Evolutionary conservation across 2,888 invertebrate species (phyloP).

Genomic region (Oasisia sp.): DNA sequence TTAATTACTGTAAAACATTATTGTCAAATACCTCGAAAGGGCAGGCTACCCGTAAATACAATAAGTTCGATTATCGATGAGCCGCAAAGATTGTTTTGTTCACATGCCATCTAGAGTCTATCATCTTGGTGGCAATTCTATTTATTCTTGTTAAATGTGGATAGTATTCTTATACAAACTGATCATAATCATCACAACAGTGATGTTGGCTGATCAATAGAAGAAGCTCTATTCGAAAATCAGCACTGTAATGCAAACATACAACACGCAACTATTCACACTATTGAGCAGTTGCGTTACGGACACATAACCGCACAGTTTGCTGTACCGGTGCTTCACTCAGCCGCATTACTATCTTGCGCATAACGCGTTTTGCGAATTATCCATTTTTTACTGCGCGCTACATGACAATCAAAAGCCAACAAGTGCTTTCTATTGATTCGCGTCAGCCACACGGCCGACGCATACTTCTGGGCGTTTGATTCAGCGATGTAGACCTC

Average conservation of each 20-base stretch:
- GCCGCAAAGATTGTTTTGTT: too few species aligned
- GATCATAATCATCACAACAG: too few species aligned
- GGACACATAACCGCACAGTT: background rate
- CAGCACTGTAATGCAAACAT: background rate
- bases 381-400: background rate
- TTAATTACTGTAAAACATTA: too few species aligned
- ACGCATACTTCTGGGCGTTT: background rate
- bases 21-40: too few species aligned
- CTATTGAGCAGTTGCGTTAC: background rate
- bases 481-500: background rate
- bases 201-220: too few species aligned
- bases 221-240: background rate
- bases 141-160: too few species aligned
- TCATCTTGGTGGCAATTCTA: too few species aligned
- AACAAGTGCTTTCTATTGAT: background rate
- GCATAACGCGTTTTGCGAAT: background rate
- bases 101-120: too few species aligned
- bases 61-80: too few species aligned
- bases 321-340: background rate
- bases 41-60: too few species aligned
- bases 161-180: too few species aligned
- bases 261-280: background rate
- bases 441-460: background rate
- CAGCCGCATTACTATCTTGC: background rate
- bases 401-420: background rate